Conservation (phyloP, 2,888 invertebrate genomes). For the Galeruca laticollis region DNA sequence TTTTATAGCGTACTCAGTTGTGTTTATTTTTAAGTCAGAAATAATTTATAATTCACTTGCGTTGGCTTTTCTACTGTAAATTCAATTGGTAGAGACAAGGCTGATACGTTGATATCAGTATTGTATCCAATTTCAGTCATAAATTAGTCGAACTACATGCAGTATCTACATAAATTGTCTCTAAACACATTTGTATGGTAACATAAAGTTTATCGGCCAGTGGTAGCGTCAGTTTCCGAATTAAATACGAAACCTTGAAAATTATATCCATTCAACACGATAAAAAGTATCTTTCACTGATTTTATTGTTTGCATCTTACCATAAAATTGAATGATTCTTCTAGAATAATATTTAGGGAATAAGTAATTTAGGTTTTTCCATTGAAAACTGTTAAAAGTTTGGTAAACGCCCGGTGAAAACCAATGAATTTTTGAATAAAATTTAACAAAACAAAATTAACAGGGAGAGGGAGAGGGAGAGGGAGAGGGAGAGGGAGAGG, state of each 20-base stretch:
- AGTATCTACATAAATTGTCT: slow-evolving; percentile 39
- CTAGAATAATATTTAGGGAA: too few species aligned
- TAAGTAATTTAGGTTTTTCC: too few species aligned
- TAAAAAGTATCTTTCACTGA: too few species aligned
- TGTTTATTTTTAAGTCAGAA: background rate
- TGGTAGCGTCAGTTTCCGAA: slow-evolving; percentile 15
- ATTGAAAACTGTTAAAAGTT: too few species aligned
- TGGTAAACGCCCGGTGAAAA: too few species aligned
- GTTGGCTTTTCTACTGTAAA: slow-evolving; percentile 8
- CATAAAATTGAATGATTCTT: too few species aligned
- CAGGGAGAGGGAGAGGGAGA: too few species aligned
- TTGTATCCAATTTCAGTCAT: slow-evolving; percentile 37
- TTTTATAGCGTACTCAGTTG: background rate
- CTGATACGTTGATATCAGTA: slow-evolving; percentile 33
- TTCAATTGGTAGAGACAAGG: slow-evolving; percentile 16
- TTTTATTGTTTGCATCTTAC: too few species aligned
- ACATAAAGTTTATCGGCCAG: slow-evolving; percentile 21
- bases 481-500: too few species aligned
- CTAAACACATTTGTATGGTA: slow-evolving; percentile 39
- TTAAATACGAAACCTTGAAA: background rate
- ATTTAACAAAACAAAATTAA: too few species aligned
- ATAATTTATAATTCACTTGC: slow-evolving; percentile 11
- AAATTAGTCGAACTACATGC: slow-evolving; percentile 35
- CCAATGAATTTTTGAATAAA: too few species aligned
- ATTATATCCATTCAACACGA: background rate